phyloP scores from a whole-genome alignment of 53 echinoderm and acorn worm genomes.

The Luidia sarsii region DNA sequence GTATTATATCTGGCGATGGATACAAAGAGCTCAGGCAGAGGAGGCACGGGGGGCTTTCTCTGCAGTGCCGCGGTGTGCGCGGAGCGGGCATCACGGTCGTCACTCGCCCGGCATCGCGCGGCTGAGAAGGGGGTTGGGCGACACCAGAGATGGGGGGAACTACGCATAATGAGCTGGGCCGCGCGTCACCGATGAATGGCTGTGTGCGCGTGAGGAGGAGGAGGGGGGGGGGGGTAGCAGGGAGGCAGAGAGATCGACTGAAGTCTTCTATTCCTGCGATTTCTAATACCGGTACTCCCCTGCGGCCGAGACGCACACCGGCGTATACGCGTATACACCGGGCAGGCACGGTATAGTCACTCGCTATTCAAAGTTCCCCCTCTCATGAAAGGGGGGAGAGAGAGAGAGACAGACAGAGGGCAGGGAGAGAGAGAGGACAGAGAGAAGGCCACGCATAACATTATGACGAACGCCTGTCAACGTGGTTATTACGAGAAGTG shows the following conservation, averaged over 20 bases:
- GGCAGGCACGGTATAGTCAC: neutral
- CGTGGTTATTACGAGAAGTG: slow-evolving; percentile 20
- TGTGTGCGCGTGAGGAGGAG: no score
- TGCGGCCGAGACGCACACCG: slow-evolving; percentile 25
- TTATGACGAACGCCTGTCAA: slow-evolving; percentile 42
- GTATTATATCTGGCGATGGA: slow-evolving; percentile 44
- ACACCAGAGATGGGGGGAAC: slow-evolving; percentile 12
- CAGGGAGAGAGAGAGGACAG: neutral
- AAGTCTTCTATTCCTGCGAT: no score
- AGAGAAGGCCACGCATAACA: slow-evolving; percentile 38
- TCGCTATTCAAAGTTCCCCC: slow-evolving; percentile 15
- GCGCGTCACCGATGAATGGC: slow-evolving; percentile 56
- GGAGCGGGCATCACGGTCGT: no score
- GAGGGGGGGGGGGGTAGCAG: neutral
- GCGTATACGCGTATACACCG: neutral
- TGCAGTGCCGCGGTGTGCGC: no score
- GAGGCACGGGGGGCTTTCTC: no score
- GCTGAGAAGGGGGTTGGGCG: neutral
- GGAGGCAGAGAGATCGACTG: no score
- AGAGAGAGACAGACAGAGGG: neutral
- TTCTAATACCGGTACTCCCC: no score
- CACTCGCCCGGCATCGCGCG: no score
- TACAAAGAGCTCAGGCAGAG: slow-evolving; percentile 58
- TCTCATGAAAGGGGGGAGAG: neutral
- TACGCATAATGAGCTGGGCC: slow-evolving; percentile 47